Conservation (phyloP, 35 echinoderm and acorn worm species). For the Ophiothrix spiculata region DNA sequence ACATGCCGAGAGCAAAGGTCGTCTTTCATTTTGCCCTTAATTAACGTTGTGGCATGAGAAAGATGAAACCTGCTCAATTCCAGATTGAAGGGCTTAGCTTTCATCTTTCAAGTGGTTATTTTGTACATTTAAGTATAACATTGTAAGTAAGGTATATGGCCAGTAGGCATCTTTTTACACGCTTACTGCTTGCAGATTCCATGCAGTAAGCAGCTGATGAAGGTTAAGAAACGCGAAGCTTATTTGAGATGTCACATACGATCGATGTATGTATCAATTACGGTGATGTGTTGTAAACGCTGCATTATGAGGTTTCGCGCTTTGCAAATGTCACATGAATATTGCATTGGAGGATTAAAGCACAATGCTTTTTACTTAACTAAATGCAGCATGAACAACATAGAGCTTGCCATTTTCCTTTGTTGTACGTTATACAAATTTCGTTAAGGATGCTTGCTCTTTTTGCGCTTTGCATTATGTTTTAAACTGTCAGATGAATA, state of each 20-base stretch:
- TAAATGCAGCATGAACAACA: no score
- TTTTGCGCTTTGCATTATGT: no score
- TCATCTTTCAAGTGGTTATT: neutral
- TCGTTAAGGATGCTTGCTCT: no score
- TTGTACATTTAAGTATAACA: neutral
- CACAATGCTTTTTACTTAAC: no score
- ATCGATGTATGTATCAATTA: neutral
- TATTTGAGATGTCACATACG: neutral
- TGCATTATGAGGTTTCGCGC: neutral
- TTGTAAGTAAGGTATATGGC: neutral
- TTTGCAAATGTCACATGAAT: no score
- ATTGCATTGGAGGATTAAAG: no score
- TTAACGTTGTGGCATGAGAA: constrained; percentile 4
- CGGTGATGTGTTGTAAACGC: neutral
- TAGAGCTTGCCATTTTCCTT: no score
- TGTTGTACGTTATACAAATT: no score
- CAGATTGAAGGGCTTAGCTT: neutral
- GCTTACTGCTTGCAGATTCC: neutral
- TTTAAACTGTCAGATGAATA: no score
- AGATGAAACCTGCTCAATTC: neutral
- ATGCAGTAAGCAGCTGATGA: constrained; percentile 2
- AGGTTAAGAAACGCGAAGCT: neutral
- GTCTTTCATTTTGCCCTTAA: neutral
- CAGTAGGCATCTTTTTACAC: neutral
- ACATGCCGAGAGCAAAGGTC: neutral